phyloP scores from a whole-genome alignment of 2,113 vertebrate genomes.

The Rhodinocichla rosea region DNA sequence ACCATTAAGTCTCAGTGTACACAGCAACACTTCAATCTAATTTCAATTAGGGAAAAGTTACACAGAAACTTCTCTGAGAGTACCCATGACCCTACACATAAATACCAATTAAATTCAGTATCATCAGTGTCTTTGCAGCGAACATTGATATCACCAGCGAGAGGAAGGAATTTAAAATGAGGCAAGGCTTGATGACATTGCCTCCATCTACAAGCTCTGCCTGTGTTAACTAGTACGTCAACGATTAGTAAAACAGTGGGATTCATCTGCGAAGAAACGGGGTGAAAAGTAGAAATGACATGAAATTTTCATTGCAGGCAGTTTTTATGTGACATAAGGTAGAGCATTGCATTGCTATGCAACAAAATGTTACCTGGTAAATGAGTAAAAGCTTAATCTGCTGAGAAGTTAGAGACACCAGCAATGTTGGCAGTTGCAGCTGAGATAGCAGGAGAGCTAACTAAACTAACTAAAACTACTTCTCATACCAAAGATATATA shows the following conservation, averaged over 20 bases:
- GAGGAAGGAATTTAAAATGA: conserved; percentile 49
- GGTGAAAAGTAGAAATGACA: not conserved
- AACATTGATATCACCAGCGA: not conserved
- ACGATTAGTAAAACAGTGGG: conserved; percentile 2
- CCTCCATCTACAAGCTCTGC: conserved; percentile 38
- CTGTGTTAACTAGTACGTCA: conserved; percentile 37
- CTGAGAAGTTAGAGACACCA: not conserved
- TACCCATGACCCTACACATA: conserved; percentile 19
- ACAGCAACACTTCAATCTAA: conserved; percentile 59
- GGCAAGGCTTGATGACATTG: conserved; percentile 29
- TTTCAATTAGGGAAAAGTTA: conserved; percentile 64
- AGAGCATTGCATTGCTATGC: not conserved
- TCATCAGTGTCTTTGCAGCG: not conserved
- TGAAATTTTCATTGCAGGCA: not conserved
- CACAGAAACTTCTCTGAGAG: conserved; percentile 58
- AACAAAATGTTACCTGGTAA: not conserved
- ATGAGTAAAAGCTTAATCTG: not conserved
- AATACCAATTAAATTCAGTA: conserved; percentile 53
- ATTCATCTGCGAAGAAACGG: not conserved
- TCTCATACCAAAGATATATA: not conserved
- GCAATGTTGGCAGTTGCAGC: not conserved
- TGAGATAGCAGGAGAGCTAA: not conserved
- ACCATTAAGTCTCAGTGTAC: conserved; percentile 55
- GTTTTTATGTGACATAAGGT: not conserved
- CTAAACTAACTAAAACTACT: not conserved